Percentiles rank a stretch among this genome's conserved stretches.
Evolutionary conservation across 2,797 vertebrate genomes (phyloP).

Genomic region (Arremon aurantiirostris): DNA sequence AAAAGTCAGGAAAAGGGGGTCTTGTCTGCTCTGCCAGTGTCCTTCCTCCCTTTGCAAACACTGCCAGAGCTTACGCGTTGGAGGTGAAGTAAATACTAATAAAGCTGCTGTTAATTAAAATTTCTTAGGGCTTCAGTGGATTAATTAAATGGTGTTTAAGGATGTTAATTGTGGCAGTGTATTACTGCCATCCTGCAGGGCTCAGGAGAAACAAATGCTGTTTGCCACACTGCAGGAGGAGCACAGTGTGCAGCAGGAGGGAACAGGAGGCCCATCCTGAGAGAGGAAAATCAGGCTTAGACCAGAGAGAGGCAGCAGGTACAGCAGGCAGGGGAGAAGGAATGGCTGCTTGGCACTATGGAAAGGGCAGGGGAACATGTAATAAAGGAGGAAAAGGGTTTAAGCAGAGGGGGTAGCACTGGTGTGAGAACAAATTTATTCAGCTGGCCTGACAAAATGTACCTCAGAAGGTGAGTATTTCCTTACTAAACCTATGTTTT

Average conservation of each 20-base stretch:
- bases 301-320: not conserved
- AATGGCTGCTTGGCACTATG: not conserved
- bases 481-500: not conserved
- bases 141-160: constrained; percentile 21
- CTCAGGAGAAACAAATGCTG: not conserved
- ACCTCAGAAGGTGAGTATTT: not conserved
- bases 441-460: not conserved
- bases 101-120: constrained; percentile 29
- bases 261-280: not conserved
- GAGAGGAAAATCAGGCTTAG: not conserved
- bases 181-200: not conserved
- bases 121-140: not conserved
- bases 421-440: not conserved
- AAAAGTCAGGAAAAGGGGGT: not conserved
- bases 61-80: not conserved
- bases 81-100: constrained; percentile 27
- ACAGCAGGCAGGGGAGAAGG: fast-evolving
- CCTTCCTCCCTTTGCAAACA: not conserved
- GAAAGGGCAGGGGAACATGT: not conserved
- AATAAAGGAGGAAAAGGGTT: not conserved
- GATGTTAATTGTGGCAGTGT: not conserved
- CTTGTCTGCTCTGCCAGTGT: not conserved
- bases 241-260: not conserved
- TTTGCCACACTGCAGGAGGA: not conserved
- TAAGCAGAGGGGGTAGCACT: not conserved